Evolutionary conservation across 2,113 vertebrate genomes (phyloP), one percentile per base, ranked within the genome.

Genomic region (Scalopus aquaticus): DNA sequence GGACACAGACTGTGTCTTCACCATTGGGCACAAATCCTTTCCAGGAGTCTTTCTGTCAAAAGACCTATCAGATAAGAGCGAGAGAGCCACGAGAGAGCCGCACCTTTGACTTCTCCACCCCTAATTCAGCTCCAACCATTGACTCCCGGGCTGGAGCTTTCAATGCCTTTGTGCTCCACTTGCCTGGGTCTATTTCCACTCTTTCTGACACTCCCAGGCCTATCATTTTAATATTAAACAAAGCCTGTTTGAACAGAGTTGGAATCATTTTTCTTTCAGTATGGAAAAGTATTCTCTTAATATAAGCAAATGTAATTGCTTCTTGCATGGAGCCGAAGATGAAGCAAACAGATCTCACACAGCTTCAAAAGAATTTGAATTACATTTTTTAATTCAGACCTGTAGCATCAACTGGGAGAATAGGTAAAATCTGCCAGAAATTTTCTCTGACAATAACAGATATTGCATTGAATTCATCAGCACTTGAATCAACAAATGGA

Each of bases 401-500:
- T 97, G n/a, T 96, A 69, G 95, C 76, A 91, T 90, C 96, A 92
- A 86, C 92, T 87, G 91, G 98, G 95, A 98, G 95, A 97, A 98
- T 97, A 97, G 96, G 65, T 62, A 94, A 83, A 97, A 96, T 96
- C 93, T 70, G 94, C 95, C 73, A 95, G 96, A 78, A 95, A 97
- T 98, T 97, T 95, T 83, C 76, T 90, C 92, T 96, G 96, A 95
- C 96, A 98, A 91, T 96, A 97, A 92, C 67, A 96, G 93, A 77
- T 88, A 96, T 15, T 97, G 90, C 82, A 88, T 95, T 94, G 97
- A 95, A 95, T 98, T 97, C 96, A 97, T 98, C 96, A 97, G n/a
- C 97, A 97, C 87, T 96, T 96, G 83, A 97, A 94, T 88, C 97
- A 97, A 97, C 96, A 97, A 97, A 97, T 89, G 96, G 96, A 96